Evolutionary conservation across 2,113 vertebrate genomes (phyloP).

Genomic region (Dermatemys mawii): DNA sequence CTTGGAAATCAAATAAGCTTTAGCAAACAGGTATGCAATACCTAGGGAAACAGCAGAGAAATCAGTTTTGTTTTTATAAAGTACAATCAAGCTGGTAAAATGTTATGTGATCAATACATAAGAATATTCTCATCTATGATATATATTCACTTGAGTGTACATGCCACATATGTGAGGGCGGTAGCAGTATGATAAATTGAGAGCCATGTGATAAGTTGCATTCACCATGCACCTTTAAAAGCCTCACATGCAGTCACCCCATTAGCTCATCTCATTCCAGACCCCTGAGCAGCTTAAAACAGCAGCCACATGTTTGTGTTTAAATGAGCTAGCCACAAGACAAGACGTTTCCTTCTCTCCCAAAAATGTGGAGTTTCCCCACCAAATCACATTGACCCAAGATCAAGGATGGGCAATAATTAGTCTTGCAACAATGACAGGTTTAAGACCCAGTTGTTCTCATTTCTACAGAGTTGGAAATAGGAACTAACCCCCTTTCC

Average conservation of each 20-base stretch:
- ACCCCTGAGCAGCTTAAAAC: background rate
- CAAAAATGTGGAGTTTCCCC: background rate
- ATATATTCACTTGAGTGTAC: rapidly evolving
- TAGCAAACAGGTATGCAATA: slow-evolving; percentile 91
- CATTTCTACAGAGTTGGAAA: background rate
- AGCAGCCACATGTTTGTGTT: background rate
- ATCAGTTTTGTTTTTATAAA: slow-evolving; percentile 2
- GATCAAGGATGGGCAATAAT: background rate
- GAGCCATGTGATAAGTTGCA: background rate
- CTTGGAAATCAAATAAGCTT: slow-evolving; percentile 90
- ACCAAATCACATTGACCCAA: background rate
- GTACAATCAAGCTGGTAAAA: background rate
- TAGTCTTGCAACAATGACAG: background rate
- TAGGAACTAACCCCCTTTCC: background rate
- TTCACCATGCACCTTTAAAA: background rate
- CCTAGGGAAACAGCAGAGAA: slow-evolving; percentile 77
- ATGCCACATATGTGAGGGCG: background rate
- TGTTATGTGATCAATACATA: background rate
- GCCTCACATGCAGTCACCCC: background rate
- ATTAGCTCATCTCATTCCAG: background rate
- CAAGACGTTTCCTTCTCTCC: background rate
- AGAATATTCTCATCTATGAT: background rate
- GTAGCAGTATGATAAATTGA: background rate
- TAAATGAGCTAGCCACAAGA: background rate
- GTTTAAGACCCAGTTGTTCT: background rate